phyloP scores from a whole-genome alignment of 2,113 vertebrate species.

The Ornithorhynchus anatinus region DNA sequence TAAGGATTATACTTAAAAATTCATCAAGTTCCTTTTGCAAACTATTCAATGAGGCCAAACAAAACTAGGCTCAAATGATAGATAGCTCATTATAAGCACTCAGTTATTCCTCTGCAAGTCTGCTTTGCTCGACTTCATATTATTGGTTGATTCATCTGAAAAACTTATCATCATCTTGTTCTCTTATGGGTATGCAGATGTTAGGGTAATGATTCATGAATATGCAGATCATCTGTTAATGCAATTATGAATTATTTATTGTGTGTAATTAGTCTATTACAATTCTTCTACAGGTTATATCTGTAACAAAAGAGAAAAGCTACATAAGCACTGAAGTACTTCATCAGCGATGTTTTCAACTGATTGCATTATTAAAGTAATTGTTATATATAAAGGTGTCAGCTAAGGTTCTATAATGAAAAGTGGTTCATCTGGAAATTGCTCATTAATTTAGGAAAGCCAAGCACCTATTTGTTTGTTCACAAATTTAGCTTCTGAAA shows the following conservation, averaged over 20 bases:
- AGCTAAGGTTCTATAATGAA: neutral
- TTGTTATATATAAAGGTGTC: neutral
- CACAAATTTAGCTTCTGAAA: constrained; percentile 9
- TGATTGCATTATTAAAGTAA: neutral
- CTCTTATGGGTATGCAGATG: no score
- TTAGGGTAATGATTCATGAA: neutral
- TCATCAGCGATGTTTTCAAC: neutral
- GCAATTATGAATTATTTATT: neutral
- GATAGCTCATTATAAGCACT: no score
- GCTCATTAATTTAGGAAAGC: neutral
- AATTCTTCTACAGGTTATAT: neutral
- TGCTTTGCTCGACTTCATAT: accelerated
- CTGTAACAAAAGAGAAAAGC: neutral
- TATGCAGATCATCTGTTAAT: neutral
- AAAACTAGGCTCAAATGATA: no score
- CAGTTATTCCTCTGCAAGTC: neutral
- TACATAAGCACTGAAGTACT: neutral
- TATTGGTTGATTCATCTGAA: no score
- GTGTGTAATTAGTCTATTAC: neutral
- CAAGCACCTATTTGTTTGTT: constrained; percentile 7
- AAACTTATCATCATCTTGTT: no score
- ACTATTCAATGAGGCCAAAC: no score
- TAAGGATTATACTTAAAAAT: no score
- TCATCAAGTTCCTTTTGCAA: no score
- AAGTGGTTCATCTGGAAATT: neutral